Evolutionary conservation across 2,797 vertebrate genomes (phyloP), one percentile per base, ranked within the genome.

Genomic region (Anableps anableps): DNA sequence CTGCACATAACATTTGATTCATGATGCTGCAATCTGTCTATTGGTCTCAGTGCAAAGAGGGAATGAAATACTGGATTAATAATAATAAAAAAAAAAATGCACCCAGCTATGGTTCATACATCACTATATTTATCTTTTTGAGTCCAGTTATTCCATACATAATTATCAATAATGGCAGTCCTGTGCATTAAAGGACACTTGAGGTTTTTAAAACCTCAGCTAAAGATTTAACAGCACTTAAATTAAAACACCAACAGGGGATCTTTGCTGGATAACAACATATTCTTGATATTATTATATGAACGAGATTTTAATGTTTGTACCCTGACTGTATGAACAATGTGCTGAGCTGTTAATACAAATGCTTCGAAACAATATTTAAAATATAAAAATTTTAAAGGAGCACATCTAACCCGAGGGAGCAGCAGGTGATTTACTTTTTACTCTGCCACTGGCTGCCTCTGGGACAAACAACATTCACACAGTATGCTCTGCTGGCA

Each of bases 371-470:
- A 76, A 76, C 55, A 64, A 36, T 36, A 23, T 48, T 64, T 64
- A 76, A 76, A 76, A 76, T 47, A 17, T 48, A 60, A 76, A 62
- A 47, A 23, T 7, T 47, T 47, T 60, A 62, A 31, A 62, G n/a
- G 60, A 47, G 47, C 55, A 8, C 36, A 4, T 34, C 41, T 76
- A 76, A 62, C 58, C n/a, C 47, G 58, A 76, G 58, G 58, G 51
- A 64, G 45, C 74, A 48, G 43, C 16, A 31, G 19, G 58, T 64
- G 43, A 76, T 76, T 64, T 48, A 76, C 75, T 64, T 16, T 75
- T 75, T 75, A 21, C 53, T 75, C 55, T 62, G 55, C 55, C 38
- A 62, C 55, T 45, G 53, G 55, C 74, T 26, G 75, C 75, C 43
- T 76, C 58, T 64, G 58, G 62, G 74, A 76, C 41, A 62, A 76